phyloP scores from a whole-genome alignment of 2,888 invertebrate species.

The Eupithecia subumbrata region DNA sequence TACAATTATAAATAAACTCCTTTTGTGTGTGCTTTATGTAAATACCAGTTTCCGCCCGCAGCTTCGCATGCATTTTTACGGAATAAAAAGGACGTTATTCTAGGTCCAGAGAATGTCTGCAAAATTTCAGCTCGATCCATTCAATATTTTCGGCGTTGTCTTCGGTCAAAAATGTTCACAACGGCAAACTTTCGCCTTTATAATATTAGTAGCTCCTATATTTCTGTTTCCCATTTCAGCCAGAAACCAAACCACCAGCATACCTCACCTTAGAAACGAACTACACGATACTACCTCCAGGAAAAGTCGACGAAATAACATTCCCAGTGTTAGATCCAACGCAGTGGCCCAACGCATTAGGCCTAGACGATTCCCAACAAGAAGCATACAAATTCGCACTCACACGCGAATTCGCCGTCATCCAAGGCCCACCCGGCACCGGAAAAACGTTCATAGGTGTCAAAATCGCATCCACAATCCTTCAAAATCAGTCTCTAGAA shows the following conservation, averaged over 20 bases:
- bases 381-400: conserved; percentile 87
- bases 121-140: neutral
- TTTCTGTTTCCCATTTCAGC: conserved; percentile 52
- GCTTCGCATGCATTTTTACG: neutral
- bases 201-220: no score
- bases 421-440: conserved; percentile 95
- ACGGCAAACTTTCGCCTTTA: no score
- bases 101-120: no score
- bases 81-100: neutral
- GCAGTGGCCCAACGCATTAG: conserved; percentile 80
- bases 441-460: conserved; percentile 93
- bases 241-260: conserved; percentile 60
- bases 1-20: no score
- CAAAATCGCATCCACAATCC: conserved; percentile 87
- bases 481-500: conserved; percentile 84
- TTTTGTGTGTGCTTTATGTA: no score
- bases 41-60: neutral
- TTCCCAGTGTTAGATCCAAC: conserved; percentile 65
- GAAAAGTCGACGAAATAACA: conserved; percentile 56
- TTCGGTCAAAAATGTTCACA: neutral
- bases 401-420: conserved; percentile 88
- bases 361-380: conserved; percentile 87
- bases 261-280: conserved; percentile 71
- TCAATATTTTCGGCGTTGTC: neutral
- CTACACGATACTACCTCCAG: conserved; percentile 55